Evolutionary conservation across 2,797 vertebrate species (phyloP).

Genomic region (Zalophus californianus): DNA sequence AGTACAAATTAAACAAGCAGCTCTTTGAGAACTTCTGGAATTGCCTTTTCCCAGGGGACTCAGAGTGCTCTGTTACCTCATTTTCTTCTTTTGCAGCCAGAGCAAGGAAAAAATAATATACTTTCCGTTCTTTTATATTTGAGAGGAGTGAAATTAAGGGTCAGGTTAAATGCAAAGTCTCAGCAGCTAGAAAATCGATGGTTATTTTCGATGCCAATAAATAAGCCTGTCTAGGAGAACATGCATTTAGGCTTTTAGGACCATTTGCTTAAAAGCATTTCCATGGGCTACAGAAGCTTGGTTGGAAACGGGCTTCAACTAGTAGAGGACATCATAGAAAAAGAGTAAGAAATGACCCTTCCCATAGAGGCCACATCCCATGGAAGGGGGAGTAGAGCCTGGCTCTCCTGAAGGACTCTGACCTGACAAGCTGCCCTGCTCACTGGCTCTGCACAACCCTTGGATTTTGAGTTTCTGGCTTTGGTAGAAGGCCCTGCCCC

Average conservation of each 20-base stretch:
- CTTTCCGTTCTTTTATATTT: conserved; percentile 1
- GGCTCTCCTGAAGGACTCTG: not conserved
- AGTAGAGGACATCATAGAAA: not conserved
- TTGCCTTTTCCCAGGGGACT: not conserved
- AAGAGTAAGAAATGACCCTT: not conserved
- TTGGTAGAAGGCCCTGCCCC: not conserved
- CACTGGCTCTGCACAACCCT: not conserved
- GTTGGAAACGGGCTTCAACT: not conserved
- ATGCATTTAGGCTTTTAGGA: not conserved
- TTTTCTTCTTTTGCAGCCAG: conserved; percentile 36
- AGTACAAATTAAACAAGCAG: not conserved
- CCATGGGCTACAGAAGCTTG: not conserved
- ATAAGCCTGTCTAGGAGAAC: not conserved
- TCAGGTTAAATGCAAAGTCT: conserved; percentile 43
- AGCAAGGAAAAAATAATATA: not conserved
- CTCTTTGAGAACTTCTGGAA: not conserved
- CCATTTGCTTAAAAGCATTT: not conserved
- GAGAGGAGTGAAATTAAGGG: not conserved
- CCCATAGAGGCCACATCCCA: not conserved
- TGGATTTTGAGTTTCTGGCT: not conserved
- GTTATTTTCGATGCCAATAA: not conserved
- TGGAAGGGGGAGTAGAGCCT: not conserved
- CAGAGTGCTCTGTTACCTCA: not conserved
- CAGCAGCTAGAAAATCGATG: not conserved
- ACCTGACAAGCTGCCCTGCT: not conserved